These are phyloP conservation scores for Lanistes nyassanus DNA, from an alignment of 1,140 invertebrate genomes.

Conservation along the genomic window DNA sequence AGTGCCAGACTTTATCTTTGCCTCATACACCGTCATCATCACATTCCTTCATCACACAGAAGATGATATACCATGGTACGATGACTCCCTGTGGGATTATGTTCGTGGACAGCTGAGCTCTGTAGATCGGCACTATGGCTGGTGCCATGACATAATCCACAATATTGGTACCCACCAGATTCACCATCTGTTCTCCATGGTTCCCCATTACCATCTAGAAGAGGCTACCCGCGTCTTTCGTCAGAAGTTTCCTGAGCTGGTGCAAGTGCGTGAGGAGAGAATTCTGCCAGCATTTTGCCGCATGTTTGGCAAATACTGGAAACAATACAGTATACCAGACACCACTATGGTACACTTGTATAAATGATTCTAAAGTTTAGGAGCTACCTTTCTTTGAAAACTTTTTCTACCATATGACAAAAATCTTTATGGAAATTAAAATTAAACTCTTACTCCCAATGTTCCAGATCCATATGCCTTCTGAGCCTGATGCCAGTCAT, in stretches of 20 bases:
- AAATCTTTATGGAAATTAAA: neutral
- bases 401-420: neutral
- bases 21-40: constrained; percentile 61
- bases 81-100: constrained; percentile 64
- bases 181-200: constrained; percentile 67
- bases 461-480: no score
- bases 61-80: constrained; percentile 66
- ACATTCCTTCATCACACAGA: constrained; percentile 68
- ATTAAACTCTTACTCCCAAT: no score
- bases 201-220: constrained; percentile 68
- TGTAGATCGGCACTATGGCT: constrained; percentile 66
- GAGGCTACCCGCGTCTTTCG: constrained; percentile 63
- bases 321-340: constrained; percentile 45
- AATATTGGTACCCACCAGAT: constrained; percentile 67
- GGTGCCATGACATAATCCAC: constrained; percentile 66
- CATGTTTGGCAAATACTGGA: constrained; percentile 54
- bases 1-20: constrained; percentile 64
- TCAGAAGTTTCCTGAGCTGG: constrained; percentile 52
- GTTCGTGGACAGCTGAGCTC: constrained; percentile 67
- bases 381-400: no score
- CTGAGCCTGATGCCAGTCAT: no score
- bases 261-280: constrained; percentile 36
- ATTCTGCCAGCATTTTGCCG: constrained; percentile 50
- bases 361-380: constrained; percentile 26
- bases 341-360: constrained; percentile 47